Evolutionary conservation across 37 sponge, comb jelly and placozoan genomes (phyloP).

Genomic region (Axinella damicornis): DNA sequence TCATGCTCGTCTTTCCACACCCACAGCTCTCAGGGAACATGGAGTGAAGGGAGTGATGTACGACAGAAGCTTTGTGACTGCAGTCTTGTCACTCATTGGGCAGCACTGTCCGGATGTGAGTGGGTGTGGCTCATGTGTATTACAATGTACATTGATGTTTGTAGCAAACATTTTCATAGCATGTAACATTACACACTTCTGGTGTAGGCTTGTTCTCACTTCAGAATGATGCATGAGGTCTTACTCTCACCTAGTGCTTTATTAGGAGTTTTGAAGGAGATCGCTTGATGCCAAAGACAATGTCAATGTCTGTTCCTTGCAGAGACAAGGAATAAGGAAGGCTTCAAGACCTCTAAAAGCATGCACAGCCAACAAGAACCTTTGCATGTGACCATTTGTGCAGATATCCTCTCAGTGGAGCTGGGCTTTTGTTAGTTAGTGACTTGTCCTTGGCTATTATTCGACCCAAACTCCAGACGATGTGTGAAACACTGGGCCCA

Average conservation of each 20-base stretch:
- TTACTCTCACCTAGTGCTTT: too few relatives aligned
- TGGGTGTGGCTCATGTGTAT: too few relatives aligned
- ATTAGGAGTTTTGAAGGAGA: too few relatives aligned
- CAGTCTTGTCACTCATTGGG: slow-evolving; percentile 44
- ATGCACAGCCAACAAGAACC: slow-evolving; percentile 62
- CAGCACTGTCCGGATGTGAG: slow-evolving; percentile 70
- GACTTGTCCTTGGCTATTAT: slow-evolving; percentile 49
- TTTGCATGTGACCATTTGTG: slow-evolving; percentile 45
- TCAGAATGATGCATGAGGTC: too few relatives aligned
- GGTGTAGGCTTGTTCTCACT: too few relatives aligned
- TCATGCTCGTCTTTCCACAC: not conserved
- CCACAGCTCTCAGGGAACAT: slow-evolving; percentile 41
- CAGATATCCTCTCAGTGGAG: slow-evolving; percentile 50
- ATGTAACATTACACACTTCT: too few relatives aligned
- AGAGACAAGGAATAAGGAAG: slow-evolving; percentile 28
- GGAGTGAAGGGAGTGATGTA: slow-evolving; percentile 55
- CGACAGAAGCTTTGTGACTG: slow-evolving; percentile 43
- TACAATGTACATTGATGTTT: too few relatives aligned
- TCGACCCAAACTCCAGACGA: slow-evolving; percentile 61
- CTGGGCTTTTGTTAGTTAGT: slow-evolving; percentile 29
- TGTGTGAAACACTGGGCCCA: slow-evolving; percentile 74
- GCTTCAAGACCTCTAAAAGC: slow-evolving; percentile 39
- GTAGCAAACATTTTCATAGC: too few relatives aligned
- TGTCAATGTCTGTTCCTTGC: slow-evolving; percentile 47
- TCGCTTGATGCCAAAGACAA: slow-evolving; percentile 43